phyloP scores from a whole-genome alignment of 1,140 invertebrate genomes.

The Druon quercuslanigerum region DNA sequence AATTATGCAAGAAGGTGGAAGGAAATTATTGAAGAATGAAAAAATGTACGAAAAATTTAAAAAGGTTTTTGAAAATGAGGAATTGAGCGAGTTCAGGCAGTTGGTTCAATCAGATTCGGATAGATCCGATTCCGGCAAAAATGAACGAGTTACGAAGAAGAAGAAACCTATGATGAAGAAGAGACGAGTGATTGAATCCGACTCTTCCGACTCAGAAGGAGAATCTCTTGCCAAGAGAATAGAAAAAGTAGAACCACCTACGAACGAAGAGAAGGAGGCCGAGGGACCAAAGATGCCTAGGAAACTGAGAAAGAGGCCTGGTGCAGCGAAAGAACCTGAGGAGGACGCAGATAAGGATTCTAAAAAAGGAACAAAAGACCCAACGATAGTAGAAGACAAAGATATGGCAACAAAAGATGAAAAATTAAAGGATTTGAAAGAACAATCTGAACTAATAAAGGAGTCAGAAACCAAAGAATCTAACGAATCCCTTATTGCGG shows the following conservation, averaged over 20 bases:
- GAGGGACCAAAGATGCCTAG: neutral
- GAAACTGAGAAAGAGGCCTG: neutral
- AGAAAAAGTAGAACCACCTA: constrained; percentile 29
- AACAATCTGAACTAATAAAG: constrained; percentile 15
- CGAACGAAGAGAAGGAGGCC: neutral
- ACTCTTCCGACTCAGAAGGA: constrained; percentile 63
- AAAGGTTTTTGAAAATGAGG: constrained; percentile 47
- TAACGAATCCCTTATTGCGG: no score
- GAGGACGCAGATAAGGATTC: neutral
- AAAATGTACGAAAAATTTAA: constrained; percentile 56
- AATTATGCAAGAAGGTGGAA: constrained; percentile 56
- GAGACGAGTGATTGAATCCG: constrained; percentile 60
- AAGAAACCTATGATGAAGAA: constrained; percentile 59
- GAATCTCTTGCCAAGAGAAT: constrained; percentile 57
- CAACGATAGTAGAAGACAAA: no score
- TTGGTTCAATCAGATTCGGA: constrained; percentile 57
- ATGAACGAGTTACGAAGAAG: constrained; percentile 48
- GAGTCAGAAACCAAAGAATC: constrained; percentile 36
- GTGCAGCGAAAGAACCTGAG: constrained; percentile 15
- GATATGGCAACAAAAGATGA: no score
- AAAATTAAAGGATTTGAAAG: no score
- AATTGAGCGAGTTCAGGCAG: neutral
- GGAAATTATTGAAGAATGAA: constrained; percentile 57
- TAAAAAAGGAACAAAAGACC: constrained; percentile 27
- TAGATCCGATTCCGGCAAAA: constrained; percentile 52